These are phyloP conservation scores for Oxycera nigricornis DNA, from an alignment of 2,888 invertebrate species.

Conservation along the genomic window DNA sequence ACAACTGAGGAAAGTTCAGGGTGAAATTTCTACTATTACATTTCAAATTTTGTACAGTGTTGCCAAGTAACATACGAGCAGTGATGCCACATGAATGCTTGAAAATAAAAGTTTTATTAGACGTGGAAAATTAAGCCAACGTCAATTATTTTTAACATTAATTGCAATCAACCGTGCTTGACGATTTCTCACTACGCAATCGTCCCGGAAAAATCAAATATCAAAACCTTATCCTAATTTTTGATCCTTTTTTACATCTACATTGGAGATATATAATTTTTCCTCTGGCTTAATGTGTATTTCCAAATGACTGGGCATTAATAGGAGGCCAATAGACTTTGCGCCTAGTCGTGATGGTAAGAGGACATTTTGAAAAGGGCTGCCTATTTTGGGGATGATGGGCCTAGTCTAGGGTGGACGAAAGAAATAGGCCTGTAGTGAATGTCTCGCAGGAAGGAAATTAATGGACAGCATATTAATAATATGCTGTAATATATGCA, in stretches of 20 bases:
- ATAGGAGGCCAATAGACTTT: conserved; percentile 20
- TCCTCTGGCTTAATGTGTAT: conserved; percentile 20
- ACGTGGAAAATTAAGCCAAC: not conserved
- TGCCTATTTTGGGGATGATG: not conserved
- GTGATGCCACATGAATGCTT: not conserved
- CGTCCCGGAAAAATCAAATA: not conserved
- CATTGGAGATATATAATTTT: conserved; percentile 20
- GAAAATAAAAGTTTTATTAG: too few relatives aligned
- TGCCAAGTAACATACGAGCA: conserved; percentile 9
- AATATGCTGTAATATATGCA: conserved; percentile 16
- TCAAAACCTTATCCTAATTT: conserved; percentile 2
- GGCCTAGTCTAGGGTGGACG: not conserved
- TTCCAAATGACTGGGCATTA: conserved; percentile 24
- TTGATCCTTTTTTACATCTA: conserved; percentile 2
- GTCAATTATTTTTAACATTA: not conserved
- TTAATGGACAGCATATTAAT: conserved; percentile 38
- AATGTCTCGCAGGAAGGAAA: conserved; percentile 30
- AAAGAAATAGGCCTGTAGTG: not conserved
- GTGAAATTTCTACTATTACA: conserved; percentile 26
- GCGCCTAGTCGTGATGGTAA: not conserved
- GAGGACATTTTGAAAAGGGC: not conserved
- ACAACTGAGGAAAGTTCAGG: conserved; percentile 25
- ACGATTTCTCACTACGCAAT: conserved; percentile 10
- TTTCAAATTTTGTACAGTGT: conserved; percentile 12
- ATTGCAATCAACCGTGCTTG: conserved; percentile 11